phyloP scores from a whole-genome alignment of 1,140 invertebrate genomes.

The Epicauta chinensis region DNA sequence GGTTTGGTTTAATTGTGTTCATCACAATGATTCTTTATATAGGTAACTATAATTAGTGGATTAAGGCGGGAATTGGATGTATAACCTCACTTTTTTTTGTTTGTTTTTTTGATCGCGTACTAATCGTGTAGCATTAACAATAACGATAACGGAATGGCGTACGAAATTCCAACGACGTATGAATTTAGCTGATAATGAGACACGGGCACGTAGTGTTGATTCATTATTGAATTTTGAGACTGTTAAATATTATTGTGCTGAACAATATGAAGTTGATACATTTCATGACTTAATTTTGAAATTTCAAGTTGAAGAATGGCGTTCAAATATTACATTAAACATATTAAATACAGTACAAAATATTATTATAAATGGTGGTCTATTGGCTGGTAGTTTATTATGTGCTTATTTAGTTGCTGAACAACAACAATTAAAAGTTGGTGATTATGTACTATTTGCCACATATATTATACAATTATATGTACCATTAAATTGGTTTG shows the following conservation, averaged over 20 bases:
- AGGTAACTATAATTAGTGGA: constrained; percentile 55
- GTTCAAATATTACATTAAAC: constrained; percentile 75
- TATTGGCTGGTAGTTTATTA: constrained; percentile 80
- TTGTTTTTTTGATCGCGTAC: constrained; percentile 34
- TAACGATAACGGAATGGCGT: constrained; percentile 90
- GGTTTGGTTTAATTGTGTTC: constrained; percentile 93
- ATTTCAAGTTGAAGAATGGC: constrained; percentile 89
- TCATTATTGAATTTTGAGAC: constrained; percentile 98
- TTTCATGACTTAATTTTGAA: constrained; percentile 76
- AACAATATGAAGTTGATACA: constrained; percentile 80
- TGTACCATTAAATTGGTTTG: constrained; percentile 93
- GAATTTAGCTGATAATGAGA: constrained; percentile 90
- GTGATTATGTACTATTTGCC: constrained; percentile 92
- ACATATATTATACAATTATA: constrained; percentile 96
- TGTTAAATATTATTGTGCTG: constrained; percentile 95
- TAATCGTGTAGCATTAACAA: constrained; percentile 73
- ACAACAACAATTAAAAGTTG: constrained; percentile 68
- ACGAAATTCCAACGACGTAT: constrained; percentile 89
- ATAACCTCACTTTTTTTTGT: not conserved
- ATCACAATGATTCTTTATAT: constrained; percentile 88
- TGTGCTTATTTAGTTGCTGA: constrained; percentile 76
- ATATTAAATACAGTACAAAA: constrained; percentile 88
- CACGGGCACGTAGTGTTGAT: constrained; percentile 86
- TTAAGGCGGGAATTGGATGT: too few relatives aligned
- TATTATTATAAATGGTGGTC: constrained; percentile 77